Base-by-base conservation (phyloP, 2,888 invertebrate genomes). In the Pandemis corylana region DNA sequence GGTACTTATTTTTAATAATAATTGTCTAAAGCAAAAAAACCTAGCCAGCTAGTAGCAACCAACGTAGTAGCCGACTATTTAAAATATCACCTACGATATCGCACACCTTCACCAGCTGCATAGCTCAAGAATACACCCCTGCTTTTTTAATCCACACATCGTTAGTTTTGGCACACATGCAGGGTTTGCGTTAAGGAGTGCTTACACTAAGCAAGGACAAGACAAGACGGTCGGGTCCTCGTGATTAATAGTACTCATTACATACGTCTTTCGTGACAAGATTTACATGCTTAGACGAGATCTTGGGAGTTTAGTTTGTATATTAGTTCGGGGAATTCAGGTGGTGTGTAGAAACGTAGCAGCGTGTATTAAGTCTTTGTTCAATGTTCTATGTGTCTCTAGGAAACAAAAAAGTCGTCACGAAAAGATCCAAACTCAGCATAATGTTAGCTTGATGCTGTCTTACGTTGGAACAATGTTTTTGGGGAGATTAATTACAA, bases 211-310 rank as follows among this genome's bases (percentile, higher is more conserved):
- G 67, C 63, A 63, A 46, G 62, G 65, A 63, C 70, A 71, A 75
- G 65, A 63, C 70, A 71, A 75, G 71, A 75, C 62, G 82, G 80
- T 80, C 79, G 79, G 79, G 74, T 80, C 76, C 68, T 76, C 53
- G 79, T 94, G 91, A 94, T 94, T 93, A 93, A 94, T 94, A 87
- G 89, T 85, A 76, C 83, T 88, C 84, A 90, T 90, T 89, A 89
- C 82, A 80, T 80, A 87, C 83, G 69, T 83, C 81, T 78, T 80
- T 81, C 76, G 79, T 83, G 81, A 81, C 86, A 87, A 90, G 91
- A 90, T 91, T 91, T 89, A 83, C 85, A 80, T 87, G 84, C 81
- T 28, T 61, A 61, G 56, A 44, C 61, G 59, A 59, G 59, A 59
- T 59, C 59, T 59, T 28, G 28, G 9, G 36, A 49, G 65, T 41